Percentiles rank a stretch among this genome's conserved stretches.
Conservation (phyloP, 2,888 invertebrate species). For the Psococerastis gibbosa region DNA sequence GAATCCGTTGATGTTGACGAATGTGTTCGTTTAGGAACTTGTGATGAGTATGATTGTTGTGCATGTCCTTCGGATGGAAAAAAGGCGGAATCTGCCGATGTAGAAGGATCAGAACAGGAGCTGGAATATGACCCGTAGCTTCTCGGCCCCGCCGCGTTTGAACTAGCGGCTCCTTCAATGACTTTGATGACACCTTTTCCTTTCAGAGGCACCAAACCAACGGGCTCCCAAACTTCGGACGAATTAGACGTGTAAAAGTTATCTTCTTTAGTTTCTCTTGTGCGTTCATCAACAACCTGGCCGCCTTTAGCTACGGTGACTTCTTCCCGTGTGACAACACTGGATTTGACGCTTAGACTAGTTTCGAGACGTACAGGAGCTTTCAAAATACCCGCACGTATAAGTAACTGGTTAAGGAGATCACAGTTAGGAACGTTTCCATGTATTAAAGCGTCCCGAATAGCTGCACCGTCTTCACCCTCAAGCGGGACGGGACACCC, state of each 20-base stretch:
- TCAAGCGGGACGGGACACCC: constrained; percentile 46
- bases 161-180: constrained; percentile 9
- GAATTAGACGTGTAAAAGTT: constrained; percentile 46
- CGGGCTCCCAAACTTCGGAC: constrained; percentile 45
- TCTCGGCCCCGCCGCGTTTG: constrained; percentile 3
- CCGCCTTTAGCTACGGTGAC: constrained; percentile 47
- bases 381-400: constrained; percentile 25
- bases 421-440: constrained; percentile 53
- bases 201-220: constrained; percentile 16
- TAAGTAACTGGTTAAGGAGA: constrained; percentile 45
- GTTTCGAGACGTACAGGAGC: constrained; percentile 52
- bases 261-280: constrained; percentile 49
- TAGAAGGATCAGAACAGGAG: constrained; percentile 10
- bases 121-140: constrained; percentile 9
- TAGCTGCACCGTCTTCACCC: constrained; percentile 45
- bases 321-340: constrained; percentile 48
- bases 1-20: constrained; percentile 12
- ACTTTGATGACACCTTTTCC: constrained; percentile 7
- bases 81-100: constrained; percentile 12
- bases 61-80: background rate
- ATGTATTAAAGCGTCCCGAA: constrained; percentile 44
- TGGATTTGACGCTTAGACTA: constrained; percentile 47
- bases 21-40: constrained; percentile 9
- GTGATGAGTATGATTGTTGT: background rate
- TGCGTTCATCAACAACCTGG: constrained; percentile 46